A percentile compares a stretch with the other conserved stretches of the same genome.
phyloP scores from a whole-genome alignment of 2,113 vertebrate species.

The Climacteris rufus region DNA sequence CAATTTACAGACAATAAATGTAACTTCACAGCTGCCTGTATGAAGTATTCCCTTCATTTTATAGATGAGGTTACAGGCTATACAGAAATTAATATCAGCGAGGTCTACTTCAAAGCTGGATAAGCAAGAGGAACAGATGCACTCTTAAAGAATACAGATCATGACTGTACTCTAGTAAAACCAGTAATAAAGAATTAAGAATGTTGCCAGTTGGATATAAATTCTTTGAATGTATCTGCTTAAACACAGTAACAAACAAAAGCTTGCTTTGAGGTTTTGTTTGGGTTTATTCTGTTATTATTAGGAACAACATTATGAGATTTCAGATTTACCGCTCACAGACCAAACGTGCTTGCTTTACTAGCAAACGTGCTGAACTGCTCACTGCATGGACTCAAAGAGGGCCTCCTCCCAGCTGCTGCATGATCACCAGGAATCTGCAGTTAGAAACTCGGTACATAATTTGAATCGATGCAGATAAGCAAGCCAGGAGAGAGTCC shows the following conservation, averaged over 20 bases:
- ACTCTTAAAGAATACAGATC: constrained; percentile 37
- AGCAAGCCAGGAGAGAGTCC: background rate
- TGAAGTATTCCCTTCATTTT: constrained; percentile 60
- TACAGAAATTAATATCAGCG: constrained; percentile 46
- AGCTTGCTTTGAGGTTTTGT: background rate
- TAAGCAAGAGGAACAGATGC: constrained; percentile 37
- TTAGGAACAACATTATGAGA: background rate
- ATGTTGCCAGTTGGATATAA: background rate
- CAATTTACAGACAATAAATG: constrained; percentile 66
- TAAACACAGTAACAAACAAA: constrained; percentile 27
- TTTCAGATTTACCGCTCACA: background rate
- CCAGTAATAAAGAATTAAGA: constrained; percentile 34
- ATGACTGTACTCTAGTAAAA: constrained; percentile 2
- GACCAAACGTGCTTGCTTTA: background rate
- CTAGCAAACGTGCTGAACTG: background rate
- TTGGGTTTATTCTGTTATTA: background rate
- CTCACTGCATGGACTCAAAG: background rate
- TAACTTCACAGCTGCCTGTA: constrained; percentile 62
- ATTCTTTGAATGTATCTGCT: constrained; percentile 3
- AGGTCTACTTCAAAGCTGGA: constrained; percentile 44
- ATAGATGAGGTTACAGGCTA: constrained; percentile 60
- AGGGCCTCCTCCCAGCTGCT: background rate
- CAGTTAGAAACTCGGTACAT: background rate
- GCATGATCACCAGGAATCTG: background rate
- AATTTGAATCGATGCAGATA: background rate